These are phyloP conservation scores for Morone chrysops DNA, from an alignment of 2,113 vertebrate genomes.

Conservation along the genomic window DNA sequence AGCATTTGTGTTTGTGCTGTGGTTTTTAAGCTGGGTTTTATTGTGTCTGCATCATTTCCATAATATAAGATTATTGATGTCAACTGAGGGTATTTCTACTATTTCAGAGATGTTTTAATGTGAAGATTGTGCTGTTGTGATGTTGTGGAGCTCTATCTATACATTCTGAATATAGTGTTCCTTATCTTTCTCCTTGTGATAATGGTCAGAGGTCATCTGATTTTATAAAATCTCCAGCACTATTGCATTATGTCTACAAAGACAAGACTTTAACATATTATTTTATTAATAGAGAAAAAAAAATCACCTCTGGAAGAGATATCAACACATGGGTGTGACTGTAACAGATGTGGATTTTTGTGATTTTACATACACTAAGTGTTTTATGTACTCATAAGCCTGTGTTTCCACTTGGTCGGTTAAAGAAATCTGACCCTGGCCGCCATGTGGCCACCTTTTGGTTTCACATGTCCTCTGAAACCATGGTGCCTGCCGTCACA, in stretches of 20 bases:
- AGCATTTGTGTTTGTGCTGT: constrained; percentile 61
- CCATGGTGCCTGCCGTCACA: constrained; percentile 61
- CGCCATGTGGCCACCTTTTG: constrained; percentile 33
- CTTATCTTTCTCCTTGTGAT: constrained; percentile 36
- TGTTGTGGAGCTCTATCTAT: constrained; percentile 26
- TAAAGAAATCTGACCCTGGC: constrained; percentile 56
- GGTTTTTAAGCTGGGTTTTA: constrained; percentile 21
- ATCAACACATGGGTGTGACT: constrained; percentile 15
- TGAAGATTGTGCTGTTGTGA: constrained; percentile 47
- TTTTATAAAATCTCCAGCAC: constrained; percentile 17
- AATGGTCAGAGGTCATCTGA: constrained; percentile 66
- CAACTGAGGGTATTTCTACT: neutral
- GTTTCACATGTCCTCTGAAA: constrained; percentile 62
- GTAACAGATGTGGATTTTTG: constrained; percentile 24
- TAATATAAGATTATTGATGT: constrained; percentile 20
- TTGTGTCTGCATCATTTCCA: constrained; percentile 43
- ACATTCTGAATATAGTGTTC: constrained; percentile 10
- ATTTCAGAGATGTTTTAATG: constrained; percentile 22
- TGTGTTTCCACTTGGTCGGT: constrained; percentile 20
- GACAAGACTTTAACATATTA: neutral
- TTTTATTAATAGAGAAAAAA: neutral
- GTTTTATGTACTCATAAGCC: constrained; percentile 59
- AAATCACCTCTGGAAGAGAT: neutral
- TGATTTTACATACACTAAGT: constrained; percentile 50
- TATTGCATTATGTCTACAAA: constrained; percentile 7